Base-by-base conservation (phyloP, 2,797 vertebrate species). In the Ctenosaura bakeri region DNA sequence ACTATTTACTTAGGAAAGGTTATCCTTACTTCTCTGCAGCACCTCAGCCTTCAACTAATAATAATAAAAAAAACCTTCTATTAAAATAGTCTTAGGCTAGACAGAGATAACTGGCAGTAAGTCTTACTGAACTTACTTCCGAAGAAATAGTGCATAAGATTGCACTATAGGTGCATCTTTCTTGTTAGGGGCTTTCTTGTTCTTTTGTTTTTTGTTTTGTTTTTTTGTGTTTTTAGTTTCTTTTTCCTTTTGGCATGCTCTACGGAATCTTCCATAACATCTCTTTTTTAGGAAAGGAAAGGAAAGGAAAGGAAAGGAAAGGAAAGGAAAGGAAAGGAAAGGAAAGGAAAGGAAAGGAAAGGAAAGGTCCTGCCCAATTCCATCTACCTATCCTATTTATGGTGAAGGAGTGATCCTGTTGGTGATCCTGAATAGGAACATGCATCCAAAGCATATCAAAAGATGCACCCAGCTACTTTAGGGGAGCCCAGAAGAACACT, bases 1-100 rank as follows among this genome's bases (percentile, higher is more conserved):
- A 24, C 35, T 86, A 74, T 22, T 62, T 83, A 46, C 90, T 6
- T 69, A 90, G 86, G 85, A 74, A 89, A 92, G 66, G 3, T 90
- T 87, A 74, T 85, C 54, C 7, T 88, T 80, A 74, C 83, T 94
- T 59, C 87, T 54, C 52, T 71, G 3, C 54, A 90, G 66, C 29
- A 69, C 1, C 46, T 50, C 90, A 85, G 81, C 2, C 14, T 66
- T 4, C 88, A 77, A 29, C 59, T 85, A 82, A 74, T 81, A 85
- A 62, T 20, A n/a, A n/a, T n/a, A 46, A 46, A 46, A 46, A 92
- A 89, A 92, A 12, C n/a, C 0, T 0, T 29, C 54, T n/a, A 10
- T 83, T 78, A 29, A 86, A 86, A 80, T 89, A 35, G 88, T 20
- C 20, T 78, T 13, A 50, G 12, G 10, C 46, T 78, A n/a, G 87